These are phyloP conservation scores for Plutella xylostella DNA, from an alignment of 2,888 invertebrate genomes.

Conservation along the genomic window DNA sequence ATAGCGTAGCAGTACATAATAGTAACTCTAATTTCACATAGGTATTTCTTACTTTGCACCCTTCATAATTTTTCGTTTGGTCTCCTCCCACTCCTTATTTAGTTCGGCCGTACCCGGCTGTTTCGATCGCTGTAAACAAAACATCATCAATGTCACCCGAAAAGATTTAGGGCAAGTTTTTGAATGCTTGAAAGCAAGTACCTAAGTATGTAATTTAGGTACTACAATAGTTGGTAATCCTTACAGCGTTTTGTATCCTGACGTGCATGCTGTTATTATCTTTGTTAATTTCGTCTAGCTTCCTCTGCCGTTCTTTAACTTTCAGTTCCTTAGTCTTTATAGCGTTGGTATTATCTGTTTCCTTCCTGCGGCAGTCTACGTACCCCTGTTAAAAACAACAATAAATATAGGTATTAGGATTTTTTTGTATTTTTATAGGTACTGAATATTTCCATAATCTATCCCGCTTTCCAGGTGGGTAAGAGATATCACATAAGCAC, in stretches of 20 bases:
- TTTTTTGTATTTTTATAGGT: too few species aligned
- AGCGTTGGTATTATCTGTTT: constrained; percentile 27
- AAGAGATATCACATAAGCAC: too few species aligned
- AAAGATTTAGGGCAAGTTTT: too few species aligned
- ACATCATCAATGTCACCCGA: too few species aligned
- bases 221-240: too few species aligned
- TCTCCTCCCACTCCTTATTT: constrained; percentile 43
- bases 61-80: constrained; percentile 54
- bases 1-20: neutral
- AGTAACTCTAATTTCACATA: too few species aligned
- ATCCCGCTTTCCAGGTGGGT: too few species aligned
- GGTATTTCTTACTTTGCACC: constrained; percentile 61
- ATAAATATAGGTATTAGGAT: too few species aligned
- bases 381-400: constrained; percentile 38
- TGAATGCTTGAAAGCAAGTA: too few species aligned
- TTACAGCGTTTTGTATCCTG: constrained; percentile 39
- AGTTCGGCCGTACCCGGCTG: constrained; percentile 49
- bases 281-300: constrained; percentile 33
- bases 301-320: constrained; percentile 42
- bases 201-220: too few species aligned
- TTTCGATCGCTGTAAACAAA: constrained; percentile 47
- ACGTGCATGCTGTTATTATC: constrained; percentile 45
- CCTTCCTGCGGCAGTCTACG: constrained; percentile 48
- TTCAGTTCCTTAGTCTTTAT: constrained; percentile 32
- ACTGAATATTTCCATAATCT: too few species aligned